phyloP scores from a whole-genome alignment of 2,113 vertebrate genomes.

The Paralichthys olivaceus region DNA sequence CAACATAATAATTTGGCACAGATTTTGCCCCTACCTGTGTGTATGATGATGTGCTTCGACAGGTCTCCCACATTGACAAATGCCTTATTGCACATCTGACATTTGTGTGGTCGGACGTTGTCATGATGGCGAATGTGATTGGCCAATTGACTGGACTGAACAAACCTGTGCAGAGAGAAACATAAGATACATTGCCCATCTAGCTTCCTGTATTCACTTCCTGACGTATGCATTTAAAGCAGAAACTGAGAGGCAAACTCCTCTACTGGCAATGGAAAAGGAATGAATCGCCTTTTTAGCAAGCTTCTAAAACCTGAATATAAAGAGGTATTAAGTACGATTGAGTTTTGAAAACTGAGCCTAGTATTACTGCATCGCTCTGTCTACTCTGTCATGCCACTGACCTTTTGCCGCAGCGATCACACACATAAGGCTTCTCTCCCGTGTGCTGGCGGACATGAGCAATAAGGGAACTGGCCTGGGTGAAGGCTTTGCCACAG shows the following conservation, averaged over 20 bases:
- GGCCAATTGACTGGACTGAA: slow-evolving; percentile 97
- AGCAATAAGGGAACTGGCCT: slow-evolving; percentile 97
- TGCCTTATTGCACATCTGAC: slow-evolving; percentile 94
- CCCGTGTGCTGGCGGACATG: slow-evolving; percentile 98
- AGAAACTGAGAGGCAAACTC: no score
- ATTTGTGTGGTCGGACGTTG: slow-evolving; percentile 97
- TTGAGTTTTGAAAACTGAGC: neutral
- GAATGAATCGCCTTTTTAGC: no score
- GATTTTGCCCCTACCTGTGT: slow-evolving; percentile 86
- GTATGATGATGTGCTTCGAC: slow-evolving; percentile 98
- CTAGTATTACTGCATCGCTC: neutral
- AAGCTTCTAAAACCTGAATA: no score
- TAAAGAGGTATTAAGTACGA: neutral
- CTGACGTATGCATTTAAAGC: no score
- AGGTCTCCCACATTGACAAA: slow-evolving; percentile 98
- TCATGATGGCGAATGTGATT: slow-evolving; percentile 99
- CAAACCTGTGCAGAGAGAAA: slow-evolving; percentile 84
- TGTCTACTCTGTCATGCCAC: neutral
- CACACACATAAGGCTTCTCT: slow-evolving; percentile 98
- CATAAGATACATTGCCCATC: neutral
- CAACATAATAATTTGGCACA: neutral
- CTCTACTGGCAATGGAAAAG: no score
- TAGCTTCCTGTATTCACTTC: neutral
- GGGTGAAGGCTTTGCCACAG: slow-evolving; percentile 97
- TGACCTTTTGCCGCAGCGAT: slow-evolving; percentile 98